Evolutionary conservation across 2,797 vertebrate species (phyloP).

Genomic region (Myiotriccus ornatus): DNA sequence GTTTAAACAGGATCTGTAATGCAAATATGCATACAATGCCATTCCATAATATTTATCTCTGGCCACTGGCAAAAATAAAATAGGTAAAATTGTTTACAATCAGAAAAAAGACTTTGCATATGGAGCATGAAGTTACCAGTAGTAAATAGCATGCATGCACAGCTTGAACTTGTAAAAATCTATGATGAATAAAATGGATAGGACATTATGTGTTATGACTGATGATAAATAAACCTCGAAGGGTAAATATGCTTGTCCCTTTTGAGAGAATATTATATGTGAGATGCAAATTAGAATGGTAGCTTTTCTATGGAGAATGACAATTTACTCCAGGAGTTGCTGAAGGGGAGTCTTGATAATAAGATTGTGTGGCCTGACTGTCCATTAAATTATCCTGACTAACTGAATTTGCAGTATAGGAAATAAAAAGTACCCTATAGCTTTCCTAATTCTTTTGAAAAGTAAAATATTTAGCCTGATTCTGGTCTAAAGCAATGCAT

Average conservation of each 20-base stretch:
- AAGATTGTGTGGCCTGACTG: background rate
- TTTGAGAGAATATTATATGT: background rate
- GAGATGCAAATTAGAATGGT: slow-evolving; percentile 1
- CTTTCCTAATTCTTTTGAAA: slow-evolving; percentile 4
- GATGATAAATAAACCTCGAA: slow-evolving; percentile 16
- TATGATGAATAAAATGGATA: background rate
- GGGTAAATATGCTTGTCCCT: slow-evolving; percentile 26
- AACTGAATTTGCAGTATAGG: slow-evolving; percentile 6
- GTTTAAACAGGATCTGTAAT: background rate
- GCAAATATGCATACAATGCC: background rate
- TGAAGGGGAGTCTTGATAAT: background rate
- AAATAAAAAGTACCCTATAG: background rate
- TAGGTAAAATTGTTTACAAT: background rate
- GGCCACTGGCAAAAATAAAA: background rate
- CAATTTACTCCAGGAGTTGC: background rate
- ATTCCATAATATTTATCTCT: background rate
- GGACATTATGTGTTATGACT: background rate
- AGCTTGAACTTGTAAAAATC: slow-evolving; percentile 25
- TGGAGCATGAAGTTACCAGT: background rate
- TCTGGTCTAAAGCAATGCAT: background rate
- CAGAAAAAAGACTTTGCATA: background rate
- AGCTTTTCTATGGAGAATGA: background rate
- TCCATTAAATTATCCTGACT: slow-evolving; percentile 32
- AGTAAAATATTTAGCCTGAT: background rate
- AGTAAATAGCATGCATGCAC: background rate